Conservation (phyloP, 2,888 invertebrate species). For the Andrena haemorrhoa region DNA sequence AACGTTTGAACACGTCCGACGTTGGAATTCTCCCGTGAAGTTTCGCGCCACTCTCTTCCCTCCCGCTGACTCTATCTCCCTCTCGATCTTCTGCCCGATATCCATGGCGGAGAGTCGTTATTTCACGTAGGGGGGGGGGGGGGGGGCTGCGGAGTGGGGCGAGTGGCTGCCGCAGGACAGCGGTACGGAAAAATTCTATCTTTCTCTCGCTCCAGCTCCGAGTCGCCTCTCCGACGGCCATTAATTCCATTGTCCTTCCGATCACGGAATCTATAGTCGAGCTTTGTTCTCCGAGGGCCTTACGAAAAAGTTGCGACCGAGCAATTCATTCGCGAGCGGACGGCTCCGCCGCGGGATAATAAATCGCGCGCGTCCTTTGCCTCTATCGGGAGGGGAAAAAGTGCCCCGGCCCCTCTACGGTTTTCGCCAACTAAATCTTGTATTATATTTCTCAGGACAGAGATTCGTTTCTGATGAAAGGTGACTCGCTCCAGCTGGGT, state of each 20-base stretch:
- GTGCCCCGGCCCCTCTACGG: constrained; percentile 18
- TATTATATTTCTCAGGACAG: constrained; percentile 9
- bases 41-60: constrained; percentile 30
- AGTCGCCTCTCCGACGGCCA: constrained; percentile 59
- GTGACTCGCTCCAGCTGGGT: background rate
- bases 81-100: constrained; percentile 33
- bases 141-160: constrained; percentile 22
- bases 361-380: constrained; percentile 56
- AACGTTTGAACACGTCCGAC: constrained; percentile 71
- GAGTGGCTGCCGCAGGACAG: constrained; percentile 24
- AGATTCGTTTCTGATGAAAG: background rate
- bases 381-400: constrained; percentile 43
- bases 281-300: constrained; percentile 70
- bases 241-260: constrained; percentile 74
- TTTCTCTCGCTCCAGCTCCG: constrained; percentile 1
- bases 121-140: too few relatives aligned
- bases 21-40: constrained; percentile 62
- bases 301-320: constrained; percentile 69
- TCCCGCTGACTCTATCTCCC: background rate
- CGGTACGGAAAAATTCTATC: constrained; percentile 66
- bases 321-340: constrained; percentile 69
- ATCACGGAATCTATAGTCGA: constrained; percentile 70
- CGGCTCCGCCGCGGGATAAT: constrained; percentile 65
- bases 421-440: constrained; percentile 11
- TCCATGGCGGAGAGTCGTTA: constrained; percentile 53